Percentiles rank a stretch among this genome's conserved stretches.
Conservation (phyloP, 2,113 vertebrate genomes). For the Cepphus grylle region DNA sequence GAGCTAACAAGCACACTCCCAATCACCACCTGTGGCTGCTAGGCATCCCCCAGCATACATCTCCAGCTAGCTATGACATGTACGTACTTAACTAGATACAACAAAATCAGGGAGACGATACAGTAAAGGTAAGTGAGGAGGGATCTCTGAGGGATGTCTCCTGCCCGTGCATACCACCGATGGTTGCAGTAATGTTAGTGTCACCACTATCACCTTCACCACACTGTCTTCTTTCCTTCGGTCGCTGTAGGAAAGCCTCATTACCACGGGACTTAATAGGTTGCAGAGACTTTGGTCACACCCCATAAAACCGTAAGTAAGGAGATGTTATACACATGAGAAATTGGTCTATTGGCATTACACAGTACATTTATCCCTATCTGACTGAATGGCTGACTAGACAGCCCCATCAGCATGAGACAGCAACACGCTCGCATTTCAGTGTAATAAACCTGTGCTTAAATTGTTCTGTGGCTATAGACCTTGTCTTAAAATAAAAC, state of each 20-base stretch:
- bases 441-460: background rate
- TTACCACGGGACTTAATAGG: background rate
- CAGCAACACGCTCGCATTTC: background rate
- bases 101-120: background rate
- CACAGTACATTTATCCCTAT: background rate
- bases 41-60: background rate
- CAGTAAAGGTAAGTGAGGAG: background rate
- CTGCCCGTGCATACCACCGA: background rate
- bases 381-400: background rate
- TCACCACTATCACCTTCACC: background rate
- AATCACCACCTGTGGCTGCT: rapidly evolving
- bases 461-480: background rate
- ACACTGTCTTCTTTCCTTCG: background rate
- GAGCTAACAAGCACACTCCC: background rate
- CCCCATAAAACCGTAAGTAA: background rate
- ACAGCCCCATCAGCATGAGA: background rate
- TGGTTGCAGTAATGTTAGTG: background rate
- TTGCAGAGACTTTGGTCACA: background rate
- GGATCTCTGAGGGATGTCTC: background rate
- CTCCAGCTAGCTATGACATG: background rate
- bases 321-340: background rate
- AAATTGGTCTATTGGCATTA: background rate
- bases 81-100: background rate
- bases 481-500: background rate
- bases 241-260: background rate